Evolutionary conservation across 2,113 vertebrate genomes (phyloP).

Genomic region (Odobenus rosmarus): DNA sequence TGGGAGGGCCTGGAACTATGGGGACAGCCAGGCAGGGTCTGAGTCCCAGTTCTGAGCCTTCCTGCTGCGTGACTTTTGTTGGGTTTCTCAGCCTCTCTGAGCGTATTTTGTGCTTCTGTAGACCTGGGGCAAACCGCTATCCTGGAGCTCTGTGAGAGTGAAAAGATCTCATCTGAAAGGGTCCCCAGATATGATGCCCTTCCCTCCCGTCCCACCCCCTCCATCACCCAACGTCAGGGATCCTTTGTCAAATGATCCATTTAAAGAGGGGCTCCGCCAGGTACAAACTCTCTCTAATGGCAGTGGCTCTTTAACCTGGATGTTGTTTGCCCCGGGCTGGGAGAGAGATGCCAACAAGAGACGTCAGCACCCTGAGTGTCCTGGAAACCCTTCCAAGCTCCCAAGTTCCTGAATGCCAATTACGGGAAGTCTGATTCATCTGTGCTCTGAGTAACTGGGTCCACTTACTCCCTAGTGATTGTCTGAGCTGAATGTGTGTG

Average conservation of each 20-base stretch:
- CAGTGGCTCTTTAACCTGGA: neutral
- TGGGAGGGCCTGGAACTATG: neutral
- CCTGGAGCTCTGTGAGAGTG: neutral
- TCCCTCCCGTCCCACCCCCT: neutral
- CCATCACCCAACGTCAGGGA: neutral
- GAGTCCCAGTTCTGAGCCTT: neutral
- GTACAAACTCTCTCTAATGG: neutral
- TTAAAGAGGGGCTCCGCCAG: neutral
- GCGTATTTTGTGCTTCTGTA: neutral
- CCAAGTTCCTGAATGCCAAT: neutral
- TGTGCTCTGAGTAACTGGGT: neutral
- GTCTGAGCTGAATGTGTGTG: neutral
- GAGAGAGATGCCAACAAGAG: neutral
- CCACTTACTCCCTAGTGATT: neutral
- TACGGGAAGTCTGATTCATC: neutral
- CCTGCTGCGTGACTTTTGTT: neutral
- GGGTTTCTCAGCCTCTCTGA: neutral
- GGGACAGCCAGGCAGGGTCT: neutral
- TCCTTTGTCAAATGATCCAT: neutral
- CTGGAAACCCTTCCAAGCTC: neutral
- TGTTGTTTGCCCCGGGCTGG: neutral
- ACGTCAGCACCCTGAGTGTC: neutral
- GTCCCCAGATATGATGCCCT: neutral
- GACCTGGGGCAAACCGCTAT: neutral
- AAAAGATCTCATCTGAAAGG: neutral